Evolutionary conservation across 2,797 vertebrate genomes (phyloP).

Genomic region (Okamejei kenojei): DNA sequence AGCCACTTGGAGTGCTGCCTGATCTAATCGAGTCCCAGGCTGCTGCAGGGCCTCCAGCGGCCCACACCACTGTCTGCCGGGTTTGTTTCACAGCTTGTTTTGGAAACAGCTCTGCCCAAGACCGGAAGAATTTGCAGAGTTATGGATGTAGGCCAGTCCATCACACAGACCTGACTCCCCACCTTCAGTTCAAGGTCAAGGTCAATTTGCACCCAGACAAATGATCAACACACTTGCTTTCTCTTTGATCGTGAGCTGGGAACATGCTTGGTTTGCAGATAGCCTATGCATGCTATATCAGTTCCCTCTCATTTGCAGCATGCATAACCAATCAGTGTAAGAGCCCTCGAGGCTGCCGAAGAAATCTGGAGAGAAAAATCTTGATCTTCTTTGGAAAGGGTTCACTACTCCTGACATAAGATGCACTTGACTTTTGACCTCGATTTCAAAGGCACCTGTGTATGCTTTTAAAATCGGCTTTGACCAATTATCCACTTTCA

Average conservation of each 20-base stretch:
- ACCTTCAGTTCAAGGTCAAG: background rate
- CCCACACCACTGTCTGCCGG: too few relatives aligned
- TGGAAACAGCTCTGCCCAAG: too few relatives aligned
- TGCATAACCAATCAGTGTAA: constrained; percentile 70
- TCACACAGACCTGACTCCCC: too few relatives aligned
- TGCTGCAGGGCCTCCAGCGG: too few relatives aligned
- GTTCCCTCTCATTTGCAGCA: constrained; percentile 68
- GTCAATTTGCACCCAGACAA: background rate
- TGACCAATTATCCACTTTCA: constrained; percentile 87
- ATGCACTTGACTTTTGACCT: constrained; percentile 92
- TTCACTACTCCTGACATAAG: constrained; percentile 64
- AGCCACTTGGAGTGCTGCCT: too few relatives aligned
- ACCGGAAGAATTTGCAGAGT: too few relatives aligned
- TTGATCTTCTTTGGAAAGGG: constrained; percentile 63
- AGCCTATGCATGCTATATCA: constrained; percentile 63
- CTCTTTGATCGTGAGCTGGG: constrained; percentile 46
- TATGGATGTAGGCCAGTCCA: too few relatives aligned
- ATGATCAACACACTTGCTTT: constrained; percentile 28
- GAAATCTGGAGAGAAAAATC: constrained; percentile 53
- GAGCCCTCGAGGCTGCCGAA: constrained; percentile 60
- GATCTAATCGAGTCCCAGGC: too few relatives aligned
- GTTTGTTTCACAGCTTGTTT: too few relatives aligned
- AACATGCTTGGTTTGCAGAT: constrained; percentile 49
- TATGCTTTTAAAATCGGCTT: constrained; percentile 73
- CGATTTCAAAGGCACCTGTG: constrained; percentile 83